These are phyloP conservation scores for Dryadula phaetusa DNA, from an alignment of 2,888 invertebrate species.

Conservation along the genomic window DNA sequence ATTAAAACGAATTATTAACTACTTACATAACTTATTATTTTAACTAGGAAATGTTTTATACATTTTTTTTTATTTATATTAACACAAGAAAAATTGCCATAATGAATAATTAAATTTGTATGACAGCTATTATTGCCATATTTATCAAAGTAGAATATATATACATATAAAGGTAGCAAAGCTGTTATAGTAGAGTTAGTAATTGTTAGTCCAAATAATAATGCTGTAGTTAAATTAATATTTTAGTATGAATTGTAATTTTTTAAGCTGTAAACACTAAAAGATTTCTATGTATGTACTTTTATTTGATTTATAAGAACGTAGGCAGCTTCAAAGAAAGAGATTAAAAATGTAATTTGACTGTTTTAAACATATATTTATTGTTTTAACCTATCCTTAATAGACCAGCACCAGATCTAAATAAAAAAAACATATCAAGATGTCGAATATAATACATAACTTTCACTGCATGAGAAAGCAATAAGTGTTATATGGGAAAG, in stretches of 20 bases:
- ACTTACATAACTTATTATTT: slow-evolving; percentile 19
- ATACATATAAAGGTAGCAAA: slow-evolving; percentile 26
- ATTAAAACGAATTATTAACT: slow-evolving; percentile 29
- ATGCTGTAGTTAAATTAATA: neutral
- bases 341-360: neutral
- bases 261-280: neutral
- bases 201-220: slow-evolving; percentile 20
- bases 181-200: slow-evolving; percentile 30
- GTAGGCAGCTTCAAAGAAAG: neutral
- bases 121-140: slow-evolving; percentile 42
- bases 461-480: slow-evolving; percentile 20
- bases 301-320: slow-evolving; percentile 19
- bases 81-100: slow-evolving; percentile 11
- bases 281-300: neutral
- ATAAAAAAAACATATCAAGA: neutral
- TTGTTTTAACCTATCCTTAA: neutral
- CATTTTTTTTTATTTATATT: neutral
- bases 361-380: neutral
- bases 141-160: slow-evolving; percentile 32
- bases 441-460: slow-evolving; percentile 21
- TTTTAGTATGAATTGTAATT: neutral
- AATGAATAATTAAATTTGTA: slow-evolving; percentile 12
- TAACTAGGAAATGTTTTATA: slow-evolving; percentile 14
- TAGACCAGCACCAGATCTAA: neutral
- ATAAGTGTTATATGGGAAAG: slow-evolving; percentile 18